Percentiles rank a stretch among this genome's conserved stretches.
Evolutionary conservation across 2,797 vertebrate genomes (phyloP).

Genomic region (Enteromius paludinosus): DNA sequence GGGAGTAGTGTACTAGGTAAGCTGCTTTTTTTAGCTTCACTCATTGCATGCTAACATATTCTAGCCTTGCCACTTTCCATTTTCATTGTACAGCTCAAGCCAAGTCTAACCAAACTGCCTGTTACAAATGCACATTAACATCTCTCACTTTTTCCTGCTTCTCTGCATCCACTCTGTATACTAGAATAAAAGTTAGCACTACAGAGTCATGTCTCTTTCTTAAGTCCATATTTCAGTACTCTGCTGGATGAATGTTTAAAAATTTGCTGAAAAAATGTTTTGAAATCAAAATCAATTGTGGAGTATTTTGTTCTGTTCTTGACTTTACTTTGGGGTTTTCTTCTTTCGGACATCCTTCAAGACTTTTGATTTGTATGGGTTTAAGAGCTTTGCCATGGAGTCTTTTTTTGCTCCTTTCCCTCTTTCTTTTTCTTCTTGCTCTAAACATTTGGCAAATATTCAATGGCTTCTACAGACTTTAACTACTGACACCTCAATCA

Average conservation of each 20-base stretch:
- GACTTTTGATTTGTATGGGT: slow-evolving; percentile 42
- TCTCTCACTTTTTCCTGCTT: slow-evolving; percentile 5
- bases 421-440: slow-evolving; percentile 58
- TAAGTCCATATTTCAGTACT: background rate
- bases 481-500: slow-evolving; percentile 76
- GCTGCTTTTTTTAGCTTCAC: background rate
- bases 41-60: slow-evolving; percentile 20
- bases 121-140: background rate
- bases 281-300: slow-evolving; percentile 3
- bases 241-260: background rate
- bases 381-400: slow-evolving; percentile 47
- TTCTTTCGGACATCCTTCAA: background rate
- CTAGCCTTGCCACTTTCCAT: slow-evolving; percentile 10
- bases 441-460: slow-evolving; percentile 57
- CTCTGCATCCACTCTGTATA: background rate
- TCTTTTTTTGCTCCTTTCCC: slow-evolving; percentile 44
- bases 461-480: slow-evolving; percentile 52
- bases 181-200: background rate
- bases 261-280: background rate
- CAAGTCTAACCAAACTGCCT: background rate
- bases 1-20: slow-evolving; percentile 79
- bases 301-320: background rate
- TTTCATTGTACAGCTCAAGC: slow-evolving; percentile 39
- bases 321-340: slow-evolving; percentile 13
- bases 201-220: slow-evolving; percentile 1